Percentiles rank a stretch among this genome's conserved stretches.
phyloP scores from a whole-genome alignment of 2,888 invertebrate species.

The Ochropleura plecta region DNA sequence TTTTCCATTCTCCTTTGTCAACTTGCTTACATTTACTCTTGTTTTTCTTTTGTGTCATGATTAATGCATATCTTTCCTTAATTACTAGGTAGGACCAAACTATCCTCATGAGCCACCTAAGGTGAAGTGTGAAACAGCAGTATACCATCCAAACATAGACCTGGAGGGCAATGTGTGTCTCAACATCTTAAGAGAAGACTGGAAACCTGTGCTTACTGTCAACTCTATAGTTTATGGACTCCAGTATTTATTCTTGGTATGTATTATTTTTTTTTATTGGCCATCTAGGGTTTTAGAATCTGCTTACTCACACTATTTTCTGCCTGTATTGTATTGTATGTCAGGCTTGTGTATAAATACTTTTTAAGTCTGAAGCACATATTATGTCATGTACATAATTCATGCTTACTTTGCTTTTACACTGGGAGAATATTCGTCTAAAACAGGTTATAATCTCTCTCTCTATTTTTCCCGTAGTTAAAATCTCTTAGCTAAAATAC shows the following conservation, averaged over 20 bases:
- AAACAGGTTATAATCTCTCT: neutral
- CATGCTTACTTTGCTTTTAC: neutral
- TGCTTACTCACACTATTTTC: too few relatives aligned
- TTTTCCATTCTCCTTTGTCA: too few relatives aligned
- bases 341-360: neutral
- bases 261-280: slow-evolving; percentile 53
- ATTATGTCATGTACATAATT: too few relatives aligned
- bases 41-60: neutral
- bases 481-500: neutral
- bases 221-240: slow-evolving; percentile 99
- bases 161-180: slow-evolving; percentile 99
- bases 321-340: neutral
- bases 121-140: slow-evolving; percentile 99
- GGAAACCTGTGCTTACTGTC: slow-evolving; percentile 99
- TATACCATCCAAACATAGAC: slow-evolving; percentile 99
- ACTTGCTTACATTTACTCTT: too few relatives aligned
- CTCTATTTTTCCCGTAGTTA: neutral
- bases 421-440: neutral
- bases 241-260: slow-evolving; percentile 98
- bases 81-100: slow-evolving; percentile 95
- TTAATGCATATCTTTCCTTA: neutral
- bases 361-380: too few relatives aligned
- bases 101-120: slow-evolving; percentile 99
- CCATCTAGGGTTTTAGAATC: too few relatives aligned
- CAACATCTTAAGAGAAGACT: slow-evolving; percentile 99